These are phyloP conservation scores for Irena cyanogastra DNA, from an alignment of 2,113 vertebrate genomes.

Conservation along the genomic window DNA sequence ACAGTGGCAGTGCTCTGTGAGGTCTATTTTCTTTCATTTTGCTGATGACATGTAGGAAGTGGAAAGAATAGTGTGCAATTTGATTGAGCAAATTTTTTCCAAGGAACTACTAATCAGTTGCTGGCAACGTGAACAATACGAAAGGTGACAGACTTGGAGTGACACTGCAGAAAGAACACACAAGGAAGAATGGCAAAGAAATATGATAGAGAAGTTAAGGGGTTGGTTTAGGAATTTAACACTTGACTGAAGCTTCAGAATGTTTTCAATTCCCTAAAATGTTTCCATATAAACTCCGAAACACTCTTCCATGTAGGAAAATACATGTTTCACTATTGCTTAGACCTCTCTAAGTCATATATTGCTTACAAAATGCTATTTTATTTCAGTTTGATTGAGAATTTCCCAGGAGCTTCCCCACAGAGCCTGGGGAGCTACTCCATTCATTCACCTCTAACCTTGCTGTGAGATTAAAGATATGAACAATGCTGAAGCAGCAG, in stretches of 20 bases:
- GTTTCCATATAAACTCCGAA: background rate
- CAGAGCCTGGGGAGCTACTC: background rate
- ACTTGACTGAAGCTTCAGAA: background rate
- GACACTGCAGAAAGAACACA: background rate
- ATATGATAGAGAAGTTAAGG: background rate
- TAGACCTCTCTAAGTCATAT: background rate
- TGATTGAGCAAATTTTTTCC: background rate
- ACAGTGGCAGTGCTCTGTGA: background rate
- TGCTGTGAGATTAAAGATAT: background rate
- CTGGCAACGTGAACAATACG: background rate
- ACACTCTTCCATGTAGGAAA: background rate
- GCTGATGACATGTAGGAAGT: rapidly evolving
- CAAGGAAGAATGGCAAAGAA: background rate
- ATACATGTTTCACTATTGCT: background rate
- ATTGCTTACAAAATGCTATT: background rate
- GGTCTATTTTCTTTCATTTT: background rate
- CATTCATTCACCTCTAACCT: background rate
- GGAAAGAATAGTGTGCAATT: background rate
- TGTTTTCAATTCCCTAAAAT: background rate
- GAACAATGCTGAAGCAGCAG: background rate
- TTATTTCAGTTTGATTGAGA: background rate
- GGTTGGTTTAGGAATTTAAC: background rate
- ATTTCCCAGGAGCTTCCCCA: background rate
- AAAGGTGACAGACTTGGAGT: background rate
- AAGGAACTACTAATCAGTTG: background rate